Evolutionary conservation across 2,113 vertebrate genomes (phyloP).

Genomic region (Echinops telfairi): DNA sequence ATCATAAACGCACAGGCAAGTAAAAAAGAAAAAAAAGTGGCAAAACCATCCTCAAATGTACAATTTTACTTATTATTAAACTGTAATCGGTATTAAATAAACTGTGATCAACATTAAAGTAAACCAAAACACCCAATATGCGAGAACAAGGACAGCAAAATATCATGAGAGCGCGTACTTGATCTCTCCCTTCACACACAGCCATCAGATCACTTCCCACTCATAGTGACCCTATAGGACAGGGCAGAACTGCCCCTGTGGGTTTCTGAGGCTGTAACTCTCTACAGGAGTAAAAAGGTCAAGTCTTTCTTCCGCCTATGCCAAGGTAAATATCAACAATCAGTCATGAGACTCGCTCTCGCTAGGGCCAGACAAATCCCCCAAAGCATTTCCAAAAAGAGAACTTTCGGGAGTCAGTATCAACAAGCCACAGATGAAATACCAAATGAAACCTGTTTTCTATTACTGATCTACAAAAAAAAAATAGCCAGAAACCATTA

Average conservation of each 20-base stretch:
- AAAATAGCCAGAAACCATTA: conserved; percentile 4
- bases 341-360: neutral
- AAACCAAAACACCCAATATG: neutral
- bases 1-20: neutral
- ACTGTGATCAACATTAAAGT: conserved; percentile 46
- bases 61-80: conserved; percentile 50
- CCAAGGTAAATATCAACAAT: neutral
- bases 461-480: neutral
- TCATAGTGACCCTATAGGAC: too few relatives aligned
- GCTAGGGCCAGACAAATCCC: neutral
- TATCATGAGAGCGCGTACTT: rapidly evolving
- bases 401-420: neutral
- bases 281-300: too few relatives aligned
- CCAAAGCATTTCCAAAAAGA: neutral
- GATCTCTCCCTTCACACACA: too few relatives aligned
- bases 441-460: neutral
- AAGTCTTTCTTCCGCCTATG: too few relatives aligned
- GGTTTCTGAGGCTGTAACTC: too few relatives aligned
- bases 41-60: conserved; percentile 48
- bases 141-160: neutral
- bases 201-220: too few relatives aligned
- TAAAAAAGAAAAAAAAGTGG: conserved; percentile 11
- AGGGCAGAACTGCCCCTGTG: too few relatives aligned
- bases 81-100: conserved; percentile 55
- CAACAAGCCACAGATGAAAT: neutral